Base-by-base conservation (phyloP, 2,888 invertebrate genomes). In the Pseudolycoriella hygida region DNA sequence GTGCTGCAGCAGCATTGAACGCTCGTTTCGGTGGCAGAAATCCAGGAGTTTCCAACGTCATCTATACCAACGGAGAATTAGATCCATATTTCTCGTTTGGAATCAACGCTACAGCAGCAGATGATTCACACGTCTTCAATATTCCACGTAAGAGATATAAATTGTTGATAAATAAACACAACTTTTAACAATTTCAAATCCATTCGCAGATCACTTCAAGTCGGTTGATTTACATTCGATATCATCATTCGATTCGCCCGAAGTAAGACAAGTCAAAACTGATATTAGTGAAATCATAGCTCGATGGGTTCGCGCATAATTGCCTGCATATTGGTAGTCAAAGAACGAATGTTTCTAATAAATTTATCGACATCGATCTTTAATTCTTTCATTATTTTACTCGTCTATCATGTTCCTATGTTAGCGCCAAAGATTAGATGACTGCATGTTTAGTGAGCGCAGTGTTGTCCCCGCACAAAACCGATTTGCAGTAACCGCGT, bases 191-290 rank as follows among this genome's bases (percentile, higher is more conserved):
- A n/a, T n/a, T n/a, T n/a, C n/a, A n/a, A n/a, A n/a, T n/a, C n/a
- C n/a, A n/a, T 25, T 4, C 25, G 25, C n/a, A 40, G 40, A 18
- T 40, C 19, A 40, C 12, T 17, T 18, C 12, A 17, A 19, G 18
- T 40, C 40, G n/a, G 40, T 18, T 40, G 40, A 40, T 19, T 19
- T 40, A 18, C 12, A 40, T 10, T 40, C 40, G 18, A 17, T 40
- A 5, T 6, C 15, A 3, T 17, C 12, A 18, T 40, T 12, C 12
- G 40, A 40, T 40, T 19, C 40, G n/a, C 8, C 2, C 3, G 40
- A 17, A n/a, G 17, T 40, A 17, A 12, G 17, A 10, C 17, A 18
- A 12, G 40, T 19, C 11, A 40, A 40, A 18, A n/a, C 8, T 6
- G 34, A 14, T 8, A 14, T 34, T 14, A 4, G 8, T 34, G 34